Conservation (phyloP, 2,888 invertebrate species). For the Lasioglossum marginatum region DNA sequence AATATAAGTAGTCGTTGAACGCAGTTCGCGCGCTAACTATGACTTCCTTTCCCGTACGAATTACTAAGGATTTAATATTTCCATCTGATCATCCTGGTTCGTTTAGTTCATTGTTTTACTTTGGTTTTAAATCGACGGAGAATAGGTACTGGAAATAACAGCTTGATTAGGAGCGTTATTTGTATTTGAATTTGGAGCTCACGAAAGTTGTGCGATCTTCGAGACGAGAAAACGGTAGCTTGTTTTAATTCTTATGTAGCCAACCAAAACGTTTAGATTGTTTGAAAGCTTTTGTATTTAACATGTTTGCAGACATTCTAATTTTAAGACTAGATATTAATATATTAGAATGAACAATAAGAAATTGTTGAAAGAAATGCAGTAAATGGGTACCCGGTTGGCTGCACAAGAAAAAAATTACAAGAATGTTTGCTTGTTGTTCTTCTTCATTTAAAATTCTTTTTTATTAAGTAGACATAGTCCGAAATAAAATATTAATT, state of each 20-base stretch:
- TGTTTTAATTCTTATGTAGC: not conserved
- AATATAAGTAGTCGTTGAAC: not conserved
- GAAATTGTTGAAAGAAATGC: no score
- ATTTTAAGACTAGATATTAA: no score
- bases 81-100: not conserved
- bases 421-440: no score
- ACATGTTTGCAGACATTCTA: no score
- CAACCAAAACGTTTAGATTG: no score
- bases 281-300: no score
- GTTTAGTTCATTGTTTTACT: not conserved
- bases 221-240: not conserved
- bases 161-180: not conserved
- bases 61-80: not conserved
- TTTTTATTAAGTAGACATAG: not conserved
- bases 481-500: constrained; percentile 48
- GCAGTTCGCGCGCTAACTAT: constrained; percentile 43
- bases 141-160: not conserved
- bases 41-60: not conserved
- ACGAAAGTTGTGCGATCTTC: not conserved
- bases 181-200: not conserved
- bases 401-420: no score
- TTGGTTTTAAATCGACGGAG: not conserved
- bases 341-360: no score
- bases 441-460: constrained; percentile 1
- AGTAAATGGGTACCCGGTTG: no score